A percentile compares a stretch with the other conserved stretches of the same genome.
Conservation (phyloP, 2,113 vertebrate genomes). For the Pyrgilauda ruficollis region DNA sequence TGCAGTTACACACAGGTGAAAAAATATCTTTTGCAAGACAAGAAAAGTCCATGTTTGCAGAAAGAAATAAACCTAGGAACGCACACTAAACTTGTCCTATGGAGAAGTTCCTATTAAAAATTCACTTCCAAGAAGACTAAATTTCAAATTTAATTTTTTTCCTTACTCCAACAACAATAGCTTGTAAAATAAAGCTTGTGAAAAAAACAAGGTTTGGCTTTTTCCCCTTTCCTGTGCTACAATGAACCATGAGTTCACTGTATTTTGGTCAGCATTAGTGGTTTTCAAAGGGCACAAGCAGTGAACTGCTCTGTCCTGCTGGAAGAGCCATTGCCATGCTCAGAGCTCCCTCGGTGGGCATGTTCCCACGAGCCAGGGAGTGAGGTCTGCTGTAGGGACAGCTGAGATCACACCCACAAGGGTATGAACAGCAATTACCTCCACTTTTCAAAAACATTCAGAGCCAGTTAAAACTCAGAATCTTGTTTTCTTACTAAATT, state of each 20-base stretch:
- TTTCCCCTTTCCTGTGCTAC: background rate
- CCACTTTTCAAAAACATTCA: background rate
- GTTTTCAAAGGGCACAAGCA: background rate
- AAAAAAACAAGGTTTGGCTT: background rate
- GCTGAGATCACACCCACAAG: background rate
- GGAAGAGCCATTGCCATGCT: background rate
- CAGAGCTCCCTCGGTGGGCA: background rate
- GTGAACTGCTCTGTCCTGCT: background rate
- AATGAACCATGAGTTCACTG: background rate
- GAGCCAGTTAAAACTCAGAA: background rate
- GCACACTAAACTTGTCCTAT: background rate
- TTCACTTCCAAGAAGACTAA: background rate
- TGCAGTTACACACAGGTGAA: background rate
- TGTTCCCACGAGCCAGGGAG: fast-evolving
- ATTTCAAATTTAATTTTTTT: background rate
- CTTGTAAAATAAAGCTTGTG: background rate
- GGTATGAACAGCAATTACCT: background rate
- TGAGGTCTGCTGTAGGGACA: background rate
- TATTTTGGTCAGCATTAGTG: background rate
- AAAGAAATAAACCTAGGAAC: background rate
- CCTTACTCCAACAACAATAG: background rate
- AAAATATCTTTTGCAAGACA: background rate
- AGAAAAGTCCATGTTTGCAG: background rate
- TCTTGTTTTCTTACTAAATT: background rate
- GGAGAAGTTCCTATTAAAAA: background rate